Conservation (phyloP, 2,888 invertebrate species). For the Caenorhabditis macrosperma region DNA sequence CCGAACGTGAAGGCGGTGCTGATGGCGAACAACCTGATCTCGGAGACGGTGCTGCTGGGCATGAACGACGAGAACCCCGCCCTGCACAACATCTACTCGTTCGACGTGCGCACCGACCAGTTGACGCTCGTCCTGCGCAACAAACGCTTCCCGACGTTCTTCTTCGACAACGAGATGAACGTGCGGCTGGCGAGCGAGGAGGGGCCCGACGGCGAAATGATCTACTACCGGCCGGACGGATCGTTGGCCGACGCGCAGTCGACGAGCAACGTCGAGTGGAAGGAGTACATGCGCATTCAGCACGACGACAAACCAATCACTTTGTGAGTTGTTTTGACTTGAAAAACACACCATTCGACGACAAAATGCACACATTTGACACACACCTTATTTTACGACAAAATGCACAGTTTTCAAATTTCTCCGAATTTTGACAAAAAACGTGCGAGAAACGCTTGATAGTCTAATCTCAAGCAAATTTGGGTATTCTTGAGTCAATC, state of each 20-base stretch:
- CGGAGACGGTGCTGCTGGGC: conserved; percentile 72
- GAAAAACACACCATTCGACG: no score
- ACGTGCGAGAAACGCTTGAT: no score
- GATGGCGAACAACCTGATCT: conserved; percentile 74
- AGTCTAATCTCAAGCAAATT: no score
- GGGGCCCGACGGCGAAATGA: conserved; percentile 71
- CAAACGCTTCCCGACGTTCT: conserved; percentile 74
- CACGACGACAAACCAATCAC: conserved; percentile 78
- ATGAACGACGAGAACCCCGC: conserved; percentile 78
- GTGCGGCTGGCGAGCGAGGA: conserved; percentile 77
- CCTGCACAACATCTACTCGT: conserved; percentile 77
- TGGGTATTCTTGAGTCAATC: no score
- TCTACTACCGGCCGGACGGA: conserved; percentile 62
- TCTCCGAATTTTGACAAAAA: no score
- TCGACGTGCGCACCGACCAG: conserved; percentile 75
- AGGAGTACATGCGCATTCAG: conserved; percentile 73
- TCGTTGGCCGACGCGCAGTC: conserved; percentile 42
- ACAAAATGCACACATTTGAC: no score
- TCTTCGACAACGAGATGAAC: conserved; percentile 75
- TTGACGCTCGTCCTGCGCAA: conserved; percentile 71
- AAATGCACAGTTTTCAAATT: no score
- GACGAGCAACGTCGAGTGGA: conserved; percentile 74
- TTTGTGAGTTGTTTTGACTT: conserved; percentile 68
- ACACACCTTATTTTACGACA: no score
- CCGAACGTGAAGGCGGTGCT: conserved; percentile 75